phyloP scores from a whole-genome alignment of 2,113 vertebrate species.

The Dascyllus trimaculatus region DNA sequence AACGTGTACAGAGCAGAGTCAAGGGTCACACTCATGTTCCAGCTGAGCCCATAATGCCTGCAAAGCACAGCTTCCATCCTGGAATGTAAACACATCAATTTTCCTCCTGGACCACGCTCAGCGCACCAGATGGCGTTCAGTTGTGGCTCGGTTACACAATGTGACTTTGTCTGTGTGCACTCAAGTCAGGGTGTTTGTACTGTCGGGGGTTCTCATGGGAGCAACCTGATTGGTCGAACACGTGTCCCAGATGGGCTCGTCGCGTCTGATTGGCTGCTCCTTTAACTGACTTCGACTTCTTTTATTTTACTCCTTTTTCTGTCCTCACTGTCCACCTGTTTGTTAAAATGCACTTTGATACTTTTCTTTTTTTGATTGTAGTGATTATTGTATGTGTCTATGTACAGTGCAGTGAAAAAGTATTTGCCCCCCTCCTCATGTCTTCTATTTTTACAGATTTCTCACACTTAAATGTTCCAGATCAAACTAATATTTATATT shows the following conservation, averaged over 20 bases:
- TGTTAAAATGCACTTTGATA: too few species aligned
- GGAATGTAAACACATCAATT: conserved; percentile 33
- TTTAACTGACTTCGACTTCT: too few species aligned
- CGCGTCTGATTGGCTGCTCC: conserved; percentile 23
- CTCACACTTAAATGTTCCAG: too few species aligned
- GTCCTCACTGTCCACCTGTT: too few species aligned
- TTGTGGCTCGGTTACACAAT: conserved; percentile 16
- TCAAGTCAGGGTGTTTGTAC: conserved; percentile 6
- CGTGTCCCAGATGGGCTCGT: conserved; percentile 30
- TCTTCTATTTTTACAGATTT: too few species aligned
- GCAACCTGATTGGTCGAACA: conserved; percentile 21
- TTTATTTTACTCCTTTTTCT: too few species aligned
- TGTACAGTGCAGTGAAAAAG: neutral
- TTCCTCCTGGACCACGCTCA: neutral
- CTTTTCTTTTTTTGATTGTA: neutral
- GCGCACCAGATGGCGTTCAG: conserved; percentile 57
- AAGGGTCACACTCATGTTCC: neutral
- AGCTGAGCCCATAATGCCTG: conserved; percentile 13
- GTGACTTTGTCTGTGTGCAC: neutral
- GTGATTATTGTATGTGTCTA: neutral
- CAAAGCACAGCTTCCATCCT: conserved; percentile 5
- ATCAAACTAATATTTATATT: too few species aligned
- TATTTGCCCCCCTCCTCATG: too few species aligned
- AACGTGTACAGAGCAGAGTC: neutral
- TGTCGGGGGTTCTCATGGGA: neutral